phyloP scores from a whole-genome alignment of 2,888 invertebrate species.

The Petrolisthes manimaculis region DNA sequence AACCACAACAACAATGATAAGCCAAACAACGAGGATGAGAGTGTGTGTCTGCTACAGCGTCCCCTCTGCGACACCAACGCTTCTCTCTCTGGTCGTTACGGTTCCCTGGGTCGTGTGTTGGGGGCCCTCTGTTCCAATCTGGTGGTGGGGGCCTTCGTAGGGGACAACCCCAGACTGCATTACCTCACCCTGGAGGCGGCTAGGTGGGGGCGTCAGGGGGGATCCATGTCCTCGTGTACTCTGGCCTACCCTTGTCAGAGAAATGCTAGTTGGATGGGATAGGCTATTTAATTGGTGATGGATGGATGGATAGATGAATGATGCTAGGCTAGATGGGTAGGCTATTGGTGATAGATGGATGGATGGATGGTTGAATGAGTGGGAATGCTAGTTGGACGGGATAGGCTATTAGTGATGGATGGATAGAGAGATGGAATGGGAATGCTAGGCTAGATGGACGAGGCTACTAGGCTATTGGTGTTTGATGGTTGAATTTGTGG shows the following conservation, averaged over 20 bases:
- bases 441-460: too few relatives aligned
- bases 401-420: too few relatives aligned
- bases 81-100: slow-evolving; percentile 33
- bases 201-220: slow-evolving; percentile 27
- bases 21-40: background rate
- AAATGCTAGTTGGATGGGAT: background rate
- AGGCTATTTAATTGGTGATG: background rate
- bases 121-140: slow-evolving; percentile 45
- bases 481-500: too few relatives aligned
- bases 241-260: slow-evolving; percentile 21
- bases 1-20: background rate
- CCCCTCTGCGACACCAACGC: slow-evolving; percentile 47
- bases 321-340: too few relatives aligned
- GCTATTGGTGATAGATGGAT: too few relatives aligned
- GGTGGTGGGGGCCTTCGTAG: slow-evolving; percentile 35
- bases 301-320: background rate
- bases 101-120: slow-evolving; percentile 42
- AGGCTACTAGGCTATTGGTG: too few relatives aligned
- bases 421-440: too few relatives aligned
- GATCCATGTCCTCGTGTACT: background rate
- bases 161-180: slow-evolving; percentile 3
- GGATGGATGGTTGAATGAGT: too few relatives aligned
- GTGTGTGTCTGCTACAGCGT: slow-evolving; percentile 13
- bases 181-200: slow-evolving; percentile 32
- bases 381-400: too few relatives aligned